Conservation (phyloP, 2,113 vertebrate species). For the Microtus ochrogaster region DNA sequence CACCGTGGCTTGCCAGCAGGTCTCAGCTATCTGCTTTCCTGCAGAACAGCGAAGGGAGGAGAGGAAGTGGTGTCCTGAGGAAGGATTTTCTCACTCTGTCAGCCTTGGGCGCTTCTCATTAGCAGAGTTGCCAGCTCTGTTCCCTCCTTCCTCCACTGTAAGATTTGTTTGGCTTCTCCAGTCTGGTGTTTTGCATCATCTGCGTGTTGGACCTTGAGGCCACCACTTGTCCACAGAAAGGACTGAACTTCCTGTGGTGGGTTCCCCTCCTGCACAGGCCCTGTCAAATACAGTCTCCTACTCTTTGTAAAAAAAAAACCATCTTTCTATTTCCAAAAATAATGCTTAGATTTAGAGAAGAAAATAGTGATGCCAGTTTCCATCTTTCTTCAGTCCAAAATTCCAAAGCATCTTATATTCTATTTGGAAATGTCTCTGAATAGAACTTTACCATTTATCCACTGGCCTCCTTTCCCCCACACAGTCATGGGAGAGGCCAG, state of each 20-base stretch:
- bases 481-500: neutral
- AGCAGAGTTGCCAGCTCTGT: rapidly evolving
- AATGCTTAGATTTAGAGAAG: neutral
- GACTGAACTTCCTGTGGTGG: neutral
- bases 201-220: neutral
- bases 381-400: neutral
- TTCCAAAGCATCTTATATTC: neutral
- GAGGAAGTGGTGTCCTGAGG: neutral
- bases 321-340: neutral
- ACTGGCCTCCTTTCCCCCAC: neutral
- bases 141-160: neutral
- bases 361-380: neutral
- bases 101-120: neutral
- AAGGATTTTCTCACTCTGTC: constrained; percentile 53
- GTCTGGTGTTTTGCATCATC: neutral
- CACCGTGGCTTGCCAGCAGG: constrained; percentile 79
- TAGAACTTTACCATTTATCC: neutral
- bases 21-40: constrained; percentile 76
- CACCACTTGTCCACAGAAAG: constrained; percentile 15
- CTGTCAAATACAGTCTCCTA: neutral
- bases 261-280: constrained; percentile 10
- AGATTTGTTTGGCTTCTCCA: neutral
- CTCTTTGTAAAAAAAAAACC: neutral
- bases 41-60: constrained; percentile 21
- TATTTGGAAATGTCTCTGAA: neutral